These are phyloP conservation scores for Trachelus iudaicus DNA, from an alignment of 2,888 invertebrate genomes.

Conservation along the genomic window DNA sequence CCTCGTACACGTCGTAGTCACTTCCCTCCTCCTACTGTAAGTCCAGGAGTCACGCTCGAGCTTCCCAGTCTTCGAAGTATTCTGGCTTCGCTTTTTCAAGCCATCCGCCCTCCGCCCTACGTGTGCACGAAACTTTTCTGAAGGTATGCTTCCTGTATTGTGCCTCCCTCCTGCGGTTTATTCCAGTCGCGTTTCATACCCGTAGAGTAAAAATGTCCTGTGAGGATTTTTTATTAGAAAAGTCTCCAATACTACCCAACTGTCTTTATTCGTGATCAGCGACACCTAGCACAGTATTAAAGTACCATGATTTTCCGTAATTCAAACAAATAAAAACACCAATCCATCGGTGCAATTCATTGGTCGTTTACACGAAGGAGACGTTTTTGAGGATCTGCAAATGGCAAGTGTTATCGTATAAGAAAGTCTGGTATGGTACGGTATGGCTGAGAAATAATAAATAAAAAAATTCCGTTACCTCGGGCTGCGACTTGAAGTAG, in stretches of 20 bases:
- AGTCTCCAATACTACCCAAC: not conserved
- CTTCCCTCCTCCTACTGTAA: not conserved
- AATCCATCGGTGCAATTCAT: not conserved
- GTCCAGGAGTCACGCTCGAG: not conserved
- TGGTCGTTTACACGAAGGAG: constrained; percentile 32
- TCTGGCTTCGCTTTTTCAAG: not conserved
- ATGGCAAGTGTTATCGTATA: not conserved
- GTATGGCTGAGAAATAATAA: not conserved
- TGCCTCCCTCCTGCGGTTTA: not conserved
- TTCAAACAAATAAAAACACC: not conserved
- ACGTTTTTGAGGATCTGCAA: constrained; percentile 38
- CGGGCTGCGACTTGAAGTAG: constrained; percentile 44
- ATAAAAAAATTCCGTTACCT: constrained; percentile 32
- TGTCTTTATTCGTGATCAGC: not conserved
- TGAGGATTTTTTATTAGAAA: not conserved
- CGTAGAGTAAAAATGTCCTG: not conserved
- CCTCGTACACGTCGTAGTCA: not conserved
- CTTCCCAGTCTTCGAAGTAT: not conserved
- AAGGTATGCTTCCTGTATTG: not conserved
- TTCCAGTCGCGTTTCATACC: not conserved
- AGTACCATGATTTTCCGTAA: not conserved
- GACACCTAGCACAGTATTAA: not conserved
- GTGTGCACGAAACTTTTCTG: not conserved
- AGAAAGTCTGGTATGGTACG: not conserved
- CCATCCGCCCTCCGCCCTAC: not conserved